phyloP scores from a whole-genome alignment of 2,113 vertebrate genomes.

The Atherinomorus stipes region DNA sequence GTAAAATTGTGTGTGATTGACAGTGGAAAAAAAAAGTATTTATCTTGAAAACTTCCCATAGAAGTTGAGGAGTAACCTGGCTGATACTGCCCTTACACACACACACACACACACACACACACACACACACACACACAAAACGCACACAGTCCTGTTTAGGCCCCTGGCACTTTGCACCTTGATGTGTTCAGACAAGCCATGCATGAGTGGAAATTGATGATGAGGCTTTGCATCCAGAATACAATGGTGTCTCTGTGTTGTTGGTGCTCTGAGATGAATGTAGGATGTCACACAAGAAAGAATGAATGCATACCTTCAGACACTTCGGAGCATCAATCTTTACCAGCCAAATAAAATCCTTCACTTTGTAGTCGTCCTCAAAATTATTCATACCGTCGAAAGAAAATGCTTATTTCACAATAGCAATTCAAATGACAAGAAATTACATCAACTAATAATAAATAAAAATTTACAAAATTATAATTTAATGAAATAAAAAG shows the following conservation, averaged over 20 bases:
- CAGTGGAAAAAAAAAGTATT: too few species aligned
- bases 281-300: too few species aligned
- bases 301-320: background rate
- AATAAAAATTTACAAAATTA: too few species aligned
- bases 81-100: background rate
- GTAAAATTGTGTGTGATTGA: too few species aligned
- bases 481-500: too few species aligned
- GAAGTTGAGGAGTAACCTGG: too few species aligned
- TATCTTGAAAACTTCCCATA: too few species aligned
- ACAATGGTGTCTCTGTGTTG: background rate
- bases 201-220: constrained; percentile 40
- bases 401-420: too few species aligned
- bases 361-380: background rate
- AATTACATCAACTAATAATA: too few species aligned
- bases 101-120: too few species aligned
- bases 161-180: rapidly evolving
- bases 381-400: too few species aligned
- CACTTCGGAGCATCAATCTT: background rate
- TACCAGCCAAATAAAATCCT: background rate
- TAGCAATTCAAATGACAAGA: too few species aligned
- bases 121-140: background rate
- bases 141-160: background rate
- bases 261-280: constrained; percentile 6
- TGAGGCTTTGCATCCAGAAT: background rate
- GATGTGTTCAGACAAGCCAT: constrained; percentile 34